Evolutionary conservation across 2,797 vertebrate genomes (phyloP), one percentile per base, ranked within the genome.

Genomic region (Leontocebus nigricollis): DNA sequence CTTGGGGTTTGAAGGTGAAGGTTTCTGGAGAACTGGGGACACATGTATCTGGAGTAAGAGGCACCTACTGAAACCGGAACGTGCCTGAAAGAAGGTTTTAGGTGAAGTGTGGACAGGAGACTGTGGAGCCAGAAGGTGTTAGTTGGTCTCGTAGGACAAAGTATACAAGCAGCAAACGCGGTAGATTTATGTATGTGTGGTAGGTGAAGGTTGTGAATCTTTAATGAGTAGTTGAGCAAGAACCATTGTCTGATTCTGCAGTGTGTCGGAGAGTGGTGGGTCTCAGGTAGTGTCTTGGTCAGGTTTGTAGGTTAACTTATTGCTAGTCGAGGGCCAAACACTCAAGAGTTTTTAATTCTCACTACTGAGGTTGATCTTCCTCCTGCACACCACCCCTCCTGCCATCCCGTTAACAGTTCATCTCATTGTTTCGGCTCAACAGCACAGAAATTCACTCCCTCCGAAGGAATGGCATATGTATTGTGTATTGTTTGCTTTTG

Each of bases 1-100:
- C n/a, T 73, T 93, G 90, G 82, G 48, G 17, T 96, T 75, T 86
- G 96, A 95, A 97, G 94, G 95, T 94, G 82, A 84, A 72, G 87
- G 8, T 80, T 11, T 55, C 33, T 46, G 90, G 64, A 44, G 76
- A 39, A 14, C n/a, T 30, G 67, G 77, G 90, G 55, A 93, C 95
- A 79, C 84, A 46, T 92, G 90, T 50, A 27, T 82, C 36, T 50
- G 83, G 39, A 88, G 64, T 85, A 5, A 57, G 86, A 70, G 46
- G 41, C 72, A 72, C 67, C 57, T 52, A 41, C 39, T 75, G 90
- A 94, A 90, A 82, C 85, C 81, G 48, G 90, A 97, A 97, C 95
- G 81, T 94, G 85, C 61, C 87, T 2, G 76, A 22, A 36, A 15
- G 88, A 55, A 57, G 94, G 61, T 52, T 93, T 93, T 55, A 27